Base-by-base conservation (phyloP, 30 jellyfish, hydroid and myxozoan species). In the Aurelia coerulea region DNA sequence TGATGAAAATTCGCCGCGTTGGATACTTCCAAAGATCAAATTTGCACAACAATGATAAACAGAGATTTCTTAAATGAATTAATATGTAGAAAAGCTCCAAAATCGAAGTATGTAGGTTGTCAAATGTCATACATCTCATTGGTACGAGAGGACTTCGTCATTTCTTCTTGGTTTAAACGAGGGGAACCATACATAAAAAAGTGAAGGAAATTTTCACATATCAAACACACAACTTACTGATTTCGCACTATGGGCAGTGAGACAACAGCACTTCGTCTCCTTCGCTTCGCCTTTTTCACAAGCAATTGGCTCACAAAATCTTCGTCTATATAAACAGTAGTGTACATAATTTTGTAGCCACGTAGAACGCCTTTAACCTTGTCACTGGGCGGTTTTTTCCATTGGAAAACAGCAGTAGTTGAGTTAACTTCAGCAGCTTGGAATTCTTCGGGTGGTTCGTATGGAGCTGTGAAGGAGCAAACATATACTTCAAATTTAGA, bases 331-430 rank as follows among this genome's bases (percentile, higher is more conserved):
- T 81, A 81, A 13, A 81, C 91, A 5, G 83, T 49, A 13, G 37
- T 60, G 54, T 81, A 81, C 67, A 69, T 68, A 13, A 81, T 73
- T 42, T 68, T 81, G 79, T 81, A 81, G 41, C 62, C 76, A 32
- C 91, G 62, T 12, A 81, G 39, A 56, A 81, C 41, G 39, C 91
- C 91, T 68, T 46, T 81, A 34, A 81, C 91, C 10, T 53, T 5
- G 8, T 34, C 70, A 11, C 6, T 29, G 31, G 32, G 17, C 16
- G 91, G 91, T 11, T 37, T 14, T 14, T 6, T 37, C 91, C 91
- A 81, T 49, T 37, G 37, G 77, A 81, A 50, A 53, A 69, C 78
- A 14, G 78, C 75, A 5, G 29, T 12, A 10, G 84, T 67, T 17
- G 66, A 46, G 10, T 56, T 56, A 62, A 68, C 71, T n/a, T 16